phyloP scores from a whole-genome alignment of 2,888 invertebrate species.

The Taphrorychus bicolor region DNA sequence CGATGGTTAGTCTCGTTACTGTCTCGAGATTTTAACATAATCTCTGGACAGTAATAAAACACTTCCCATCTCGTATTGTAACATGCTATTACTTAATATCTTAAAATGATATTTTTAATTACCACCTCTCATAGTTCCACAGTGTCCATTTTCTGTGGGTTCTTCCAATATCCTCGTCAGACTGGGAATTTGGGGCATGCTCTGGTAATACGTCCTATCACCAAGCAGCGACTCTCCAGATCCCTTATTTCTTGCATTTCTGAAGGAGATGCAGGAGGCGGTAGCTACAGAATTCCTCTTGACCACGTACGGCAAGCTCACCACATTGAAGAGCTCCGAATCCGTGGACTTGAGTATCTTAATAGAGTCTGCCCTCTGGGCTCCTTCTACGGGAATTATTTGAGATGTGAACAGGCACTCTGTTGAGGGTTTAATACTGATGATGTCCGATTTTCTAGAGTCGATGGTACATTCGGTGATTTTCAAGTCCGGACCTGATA shows the following conservation, averaged over 20 bases:
- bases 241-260: not conserved
- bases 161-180: conserved; percentile 43
- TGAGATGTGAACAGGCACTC: conserved; percentile 45
- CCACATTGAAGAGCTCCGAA: conserved; percentile 41
- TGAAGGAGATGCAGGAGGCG: conserved; percentile 27
- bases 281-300: conserved; percentile 17
- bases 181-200: conserved; percentile 46
- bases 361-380: conserved; percentile 34
- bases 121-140: not conserved
- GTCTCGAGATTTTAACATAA: too few species aligned
- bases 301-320: conserved; percentile 21
- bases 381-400: conserved; percentile 43
- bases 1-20: too few species aligned
- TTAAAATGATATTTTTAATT: not conserved
- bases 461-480: conserved; percentile 39
- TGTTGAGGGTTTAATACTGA: conserved; percentile 45
- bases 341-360: conserved; percentile 43
- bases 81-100: not conserved
- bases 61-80: too few species aligned
- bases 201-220: conserved; percentile 38
- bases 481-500: conserved; percentile 40
- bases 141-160: not conserved
- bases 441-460: conserved; percentile 43
- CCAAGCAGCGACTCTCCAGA: conserved; percentile 9
- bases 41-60: too few species aligned